Conservation (phyloP, 2,888 invertebrate genomes). For the Tinea trinotella region DNA sequence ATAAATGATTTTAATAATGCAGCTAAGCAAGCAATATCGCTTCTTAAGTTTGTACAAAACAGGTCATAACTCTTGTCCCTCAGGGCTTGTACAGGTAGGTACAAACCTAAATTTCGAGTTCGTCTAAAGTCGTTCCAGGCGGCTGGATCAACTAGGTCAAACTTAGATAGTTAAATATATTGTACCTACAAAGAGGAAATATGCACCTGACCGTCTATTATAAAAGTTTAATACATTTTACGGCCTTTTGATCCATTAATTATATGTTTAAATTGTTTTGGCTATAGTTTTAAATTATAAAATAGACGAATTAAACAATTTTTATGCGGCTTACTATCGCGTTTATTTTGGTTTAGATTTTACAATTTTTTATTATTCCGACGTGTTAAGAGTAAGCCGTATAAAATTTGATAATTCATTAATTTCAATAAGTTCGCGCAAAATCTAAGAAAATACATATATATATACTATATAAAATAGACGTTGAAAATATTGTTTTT, state of each 20-base stretch:
- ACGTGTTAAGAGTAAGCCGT: too few species aligned
- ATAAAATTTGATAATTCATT: too few species aligned
- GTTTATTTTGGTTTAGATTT: too few species aligned
- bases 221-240: neutral
- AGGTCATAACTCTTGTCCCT: conserved; percentile 13
- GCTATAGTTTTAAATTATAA: too few species aligned
- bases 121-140: conserved; percentile 16
- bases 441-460: too few species aligned
- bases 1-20: conserved; percentile 9
- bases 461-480: too few species aligned
- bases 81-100: conserved; percentile 7
- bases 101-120: conserved; percentile 1
- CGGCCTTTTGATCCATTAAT: neutral
- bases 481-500: too few species aligned
- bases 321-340: too few species aligned
- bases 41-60: conserved; percentile 7
- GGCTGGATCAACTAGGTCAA: conserved; percentile 9
- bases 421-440: too few species aligned
- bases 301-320: too few species aligned
- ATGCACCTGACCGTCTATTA: neutral
- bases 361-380: too few species aligned
- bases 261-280: neutral
- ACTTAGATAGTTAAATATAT: conserved; percentile 11
- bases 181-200: neutral
- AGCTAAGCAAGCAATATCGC: conserved; percentile 10